Base-by-base conservation (phyloP, 1,140 invertebrate genomes). In the Hylaeus volcanicus region DNA sequence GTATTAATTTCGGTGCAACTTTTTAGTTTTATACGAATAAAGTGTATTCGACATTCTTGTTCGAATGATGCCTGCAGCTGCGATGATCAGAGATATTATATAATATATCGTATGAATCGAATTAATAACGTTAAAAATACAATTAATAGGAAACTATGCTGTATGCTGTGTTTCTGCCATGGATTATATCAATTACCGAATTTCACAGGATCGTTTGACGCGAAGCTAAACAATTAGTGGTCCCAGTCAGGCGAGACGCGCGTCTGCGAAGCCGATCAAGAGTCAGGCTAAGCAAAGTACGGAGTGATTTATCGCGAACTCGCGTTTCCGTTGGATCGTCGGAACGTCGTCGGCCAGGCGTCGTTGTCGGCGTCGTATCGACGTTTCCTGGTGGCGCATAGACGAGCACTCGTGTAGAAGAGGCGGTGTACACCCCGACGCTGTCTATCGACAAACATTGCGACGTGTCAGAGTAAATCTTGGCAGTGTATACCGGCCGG, bases 381-480 rank as follows among this genome's bases (percentile, higher is more conserved):
- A 75, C 79, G 79, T 80, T 75, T 80, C 79, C 79, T 55, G 55
- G 55, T 45, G 39, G 61, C 39, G 55, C 55, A 75, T 53, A 69
- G 72, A 26, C 73, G 55, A 65, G 64, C 63, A 55, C 64, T 69
- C 55, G 72, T 56, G 55, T 75, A 68, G 79, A 80, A 75, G 79
- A 75, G 45, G 4, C 3, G 8, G 55, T 69, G 48, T 69, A 75
- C 53, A 68, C 53, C 72, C 26, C 72, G 73, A 69, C 53, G 79
- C 63, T 80, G 79, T 80, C 79, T 80, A 80, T 80, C 79, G 79
- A 26, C 79, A 80, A 80, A 75, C 79, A 80, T 75, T 68, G 79
- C 72, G 73, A 80, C 64, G 79, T 80, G 79, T 80, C 79, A 80
- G 79, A 80, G 79, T 80, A 80, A 80, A 80, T 80, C 79, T 75